Conservation (phyloP, 2,888 invertebrate species). For the Psococerastis gibbosa region DNA sequence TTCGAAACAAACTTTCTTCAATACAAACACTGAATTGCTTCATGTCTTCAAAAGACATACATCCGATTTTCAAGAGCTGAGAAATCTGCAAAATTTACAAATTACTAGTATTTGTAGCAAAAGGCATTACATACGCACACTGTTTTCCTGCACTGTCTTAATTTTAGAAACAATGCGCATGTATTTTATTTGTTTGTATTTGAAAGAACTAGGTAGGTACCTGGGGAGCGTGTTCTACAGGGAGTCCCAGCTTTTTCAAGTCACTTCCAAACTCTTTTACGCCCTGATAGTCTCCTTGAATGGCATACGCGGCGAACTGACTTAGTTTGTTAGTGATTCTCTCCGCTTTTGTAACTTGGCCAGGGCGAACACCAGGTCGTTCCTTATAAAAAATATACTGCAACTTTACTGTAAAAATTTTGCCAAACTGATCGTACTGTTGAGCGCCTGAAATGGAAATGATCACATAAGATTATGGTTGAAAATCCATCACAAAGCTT, state of each 20-base stretch:
- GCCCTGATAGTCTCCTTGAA: conserved; percentile 83
- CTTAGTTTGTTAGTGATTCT: conserved; percentile 77
- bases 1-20: conserved; percentile 79
- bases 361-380: conserved; percentile 86
- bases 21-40: conserved; percentile 79
- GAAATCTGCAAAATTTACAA: conserved; percentile 55
- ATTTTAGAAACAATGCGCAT: too few relatives aligned
- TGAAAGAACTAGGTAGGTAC: conserved; percentile 24
- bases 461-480: too few relatives aligned
- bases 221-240: conserved; percentile 95
- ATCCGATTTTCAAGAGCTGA: conserved; percentile 89
- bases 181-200: too few relatives aligned
- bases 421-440: conserved; percentile 97
- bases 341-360: conserved; percentile 86
- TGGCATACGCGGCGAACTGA: conserved; percentile 85
- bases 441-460: conserved; percentile 66
- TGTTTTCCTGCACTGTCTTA: too few relatives aligned
- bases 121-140: too few relatives aligned
- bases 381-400: conserved; percentile 98
- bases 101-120: too few relatives aligned
- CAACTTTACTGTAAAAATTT: conserved; percentile 90
- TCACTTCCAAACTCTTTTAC: conserved; percentile 88
- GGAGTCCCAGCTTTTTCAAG: conserved; percentile 78
- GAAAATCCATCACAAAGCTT: too few relatives aligned
- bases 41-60: conserved; percentile 71